These are phyloP conservation scores for Eremophila alpestris DNA, from an alignment of 2,797 vertebrate genomes.

Conservation along the genomic window DNA sequence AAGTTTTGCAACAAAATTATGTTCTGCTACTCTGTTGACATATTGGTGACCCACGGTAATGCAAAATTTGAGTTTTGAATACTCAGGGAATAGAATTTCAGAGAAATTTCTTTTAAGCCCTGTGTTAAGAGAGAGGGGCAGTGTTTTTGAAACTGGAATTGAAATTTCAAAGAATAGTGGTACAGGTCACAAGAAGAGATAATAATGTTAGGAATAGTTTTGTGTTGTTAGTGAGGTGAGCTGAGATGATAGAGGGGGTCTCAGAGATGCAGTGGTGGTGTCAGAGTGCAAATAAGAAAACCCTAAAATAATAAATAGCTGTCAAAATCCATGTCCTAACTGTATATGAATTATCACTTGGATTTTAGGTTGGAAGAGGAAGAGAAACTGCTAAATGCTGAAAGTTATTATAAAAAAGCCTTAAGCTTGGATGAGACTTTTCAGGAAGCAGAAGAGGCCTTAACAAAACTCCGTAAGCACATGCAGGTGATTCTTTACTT, in stretches of 20 bases:
- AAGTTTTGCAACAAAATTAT: neutral
- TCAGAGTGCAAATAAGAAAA: neutral
- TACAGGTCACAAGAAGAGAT: neutral
- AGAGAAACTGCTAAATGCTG: conserved; percentile 93
- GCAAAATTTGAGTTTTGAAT: neutral
- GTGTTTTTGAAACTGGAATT: neutral
- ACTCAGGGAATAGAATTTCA: neutral
- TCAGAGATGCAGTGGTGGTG: neutral
- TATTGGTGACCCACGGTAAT: neutral
- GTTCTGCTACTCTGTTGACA: neutral
- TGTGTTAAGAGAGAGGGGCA: neutral
- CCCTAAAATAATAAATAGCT: neutral
- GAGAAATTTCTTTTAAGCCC: neutral
- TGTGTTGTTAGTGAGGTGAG: neutral
- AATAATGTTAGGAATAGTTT: neutral
- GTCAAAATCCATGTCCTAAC: neutral
- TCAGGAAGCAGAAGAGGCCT: conserved; percentile 89
- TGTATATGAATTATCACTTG: neutral
- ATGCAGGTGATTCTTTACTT: conserved; percentile 96
- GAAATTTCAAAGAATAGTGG: neutral
- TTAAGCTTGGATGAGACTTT: conserved; percentile 87
- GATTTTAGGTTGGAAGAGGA: conserved; percentile 89
- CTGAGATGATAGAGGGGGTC: neutral
- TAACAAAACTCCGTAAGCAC: conserved; percentile 87
- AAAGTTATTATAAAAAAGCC: conserved; percentile 92